These are phyloP conservation scores for Chironomus riparius DNA, from an alignment of 2,888 invertebrate genomes.

Conservation along the genomic window DNA sequence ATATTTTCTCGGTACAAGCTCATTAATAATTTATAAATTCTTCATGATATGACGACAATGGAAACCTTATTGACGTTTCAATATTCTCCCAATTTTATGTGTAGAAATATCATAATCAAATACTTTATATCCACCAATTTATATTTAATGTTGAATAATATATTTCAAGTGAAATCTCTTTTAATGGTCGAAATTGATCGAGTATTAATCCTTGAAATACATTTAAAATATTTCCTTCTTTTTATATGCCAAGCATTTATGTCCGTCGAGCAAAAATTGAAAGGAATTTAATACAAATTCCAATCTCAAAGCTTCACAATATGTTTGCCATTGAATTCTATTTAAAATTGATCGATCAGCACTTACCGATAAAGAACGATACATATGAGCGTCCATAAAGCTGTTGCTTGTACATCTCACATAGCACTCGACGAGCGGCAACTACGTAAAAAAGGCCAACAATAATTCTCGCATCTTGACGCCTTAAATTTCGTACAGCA, in stretches of 20 bases:
- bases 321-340: background rate
- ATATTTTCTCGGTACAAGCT: too few species aligned
- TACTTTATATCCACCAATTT: too few species aligned
- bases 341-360: background rate
- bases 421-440: constrained; percentile 90
- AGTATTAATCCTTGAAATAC: background rate
- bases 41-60: too few species aligned
- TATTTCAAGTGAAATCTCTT: too few species aligned
- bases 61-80: too few species aligned
- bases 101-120: too few species aligned
- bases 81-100: too few species aligned
- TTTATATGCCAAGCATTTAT: background rate
- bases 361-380: constrained; percentile 96
- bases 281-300: background rate
- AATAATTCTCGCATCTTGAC: constrained; percentile 95
- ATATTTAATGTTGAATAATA: too few species aligned
- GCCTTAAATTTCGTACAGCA: constrained; percentile 85
- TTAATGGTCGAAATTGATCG: too few species aligned
- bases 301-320: background rate
- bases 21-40: too few species aligned
- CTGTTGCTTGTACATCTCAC: constrained; percentile 90
- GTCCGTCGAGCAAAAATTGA: background rate
- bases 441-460: constrained; percentile 98
- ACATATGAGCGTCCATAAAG: constrained; percentile 93
- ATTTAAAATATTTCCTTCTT: background rate